Evolutionary conservation across 30 jellyfish, hydroid and myxozoan genomes (phyloP).

Genomic region (Cassiopea andromeda): DNA sequence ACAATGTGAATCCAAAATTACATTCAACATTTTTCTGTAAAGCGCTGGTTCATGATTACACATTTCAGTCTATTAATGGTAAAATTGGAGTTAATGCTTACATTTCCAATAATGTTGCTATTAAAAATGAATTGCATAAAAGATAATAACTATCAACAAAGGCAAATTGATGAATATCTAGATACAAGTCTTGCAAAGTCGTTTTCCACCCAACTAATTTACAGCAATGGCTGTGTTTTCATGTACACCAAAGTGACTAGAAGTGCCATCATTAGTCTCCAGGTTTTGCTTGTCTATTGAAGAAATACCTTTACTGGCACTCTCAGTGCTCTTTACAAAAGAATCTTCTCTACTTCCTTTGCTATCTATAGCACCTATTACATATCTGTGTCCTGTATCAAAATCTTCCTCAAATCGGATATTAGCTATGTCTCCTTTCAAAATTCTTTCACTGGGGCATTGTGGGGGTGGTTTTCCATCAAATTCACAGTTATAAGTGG

Average conservation of each 20-base stretch:
- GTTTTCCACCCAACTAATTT: not conserved
- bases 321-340: not conserved
- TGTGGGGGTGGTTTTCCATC: slow-evolving; percentile 36
- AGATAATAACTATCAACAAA: too few relatives aligned
- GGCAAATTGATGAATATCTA: not conserved
- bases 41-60: too few relatives aligned
- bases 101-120: too few relatives aligned
- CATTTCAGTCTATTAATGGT: too few relatives aligned
- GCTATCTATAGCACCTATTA: slow-evolving; percentile 18
- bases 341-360: not conserved
- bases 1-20: too few relatives aligned
- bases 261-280: not conserved
- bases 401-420: slow-evolving; percentile 54
- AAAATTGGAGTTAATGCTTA: too few relatives aligned
- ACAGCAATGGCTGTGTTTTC: not conserved
- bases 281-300: slow-evolving; percentile 15
- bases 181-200: not conserved
- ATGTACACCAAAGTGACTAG: not conserved
- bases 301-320: not conserved
- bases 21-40: too few relatives aligned
- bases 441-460: slow-evolving; percentile 57
- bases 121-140: too few relatives aligned
- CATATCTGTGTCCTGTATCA: slow-evolving; percentile 81
- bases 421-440: slow-evolving; percentile 53
- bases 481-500: slow-evolving; percentile 26